Base-by-base conservation (phyloP, 2,113 vertebrate species). In the Crotalus horridus region DNA sequence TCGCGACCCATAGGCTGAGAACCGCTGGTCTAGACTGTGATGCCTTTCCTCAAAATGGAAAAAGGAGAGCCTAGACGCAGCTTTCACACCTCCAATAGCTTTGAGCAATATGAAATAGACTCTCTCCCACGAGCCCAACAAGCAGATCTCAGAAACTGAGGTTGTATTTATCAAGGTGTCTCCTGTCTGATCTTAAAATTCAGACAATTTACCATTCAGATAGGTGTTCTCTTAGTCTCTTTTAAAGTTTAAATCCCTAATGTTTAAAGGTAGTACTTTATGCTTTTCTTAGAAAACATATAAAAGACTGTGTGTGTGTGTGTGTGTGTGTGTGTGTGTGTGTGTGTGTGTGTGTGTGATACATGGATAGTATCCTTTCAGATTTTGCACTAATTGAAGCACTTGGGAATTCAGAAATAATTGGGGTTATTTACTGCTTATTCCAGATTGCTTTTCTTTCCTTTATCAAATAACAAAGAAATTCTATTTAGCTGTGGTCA, bases 401-500 rank as follows among this genome's bases (percentile, higher is more conserved):
- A 21, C 1, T 81, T 81, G 74, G 74, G 74, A 81, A 81, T 43
- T 39, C 33, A 81, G 3, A 81, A 39, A 81, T 81, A 81, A 81
- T 81, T 81, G 74, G 33, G 33, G 33, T 81, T 81, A 43, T 81
- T 81, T 43, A 43, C 17, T 21, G 17, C 39, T 81, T 81, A 92
- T 89, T 88, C 58, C 92, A 69, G 48, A 92, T 92, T 56, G 55
- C 59, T 89, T 93, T 94, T 93, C 86, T 81, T 96, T 96, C 92
- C 59, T 43, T 81, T 93, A 94, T 91, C 81, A 95, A 95, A 89
- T 91, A 95, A 92, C 93, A 96, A 95, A 95, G 39, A 93, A 95
- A 95, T 91, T 95, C 91, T 95, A 89, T 94, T 95, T 93, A 95
- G 90, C 85, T 85, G 86, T 85, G 96, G 96, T 94, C 89, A 92